Evolutionary conservation across 1,140 invertebrate genomes (phyloP).

Genomic region (Heliconius himera): DNA sequence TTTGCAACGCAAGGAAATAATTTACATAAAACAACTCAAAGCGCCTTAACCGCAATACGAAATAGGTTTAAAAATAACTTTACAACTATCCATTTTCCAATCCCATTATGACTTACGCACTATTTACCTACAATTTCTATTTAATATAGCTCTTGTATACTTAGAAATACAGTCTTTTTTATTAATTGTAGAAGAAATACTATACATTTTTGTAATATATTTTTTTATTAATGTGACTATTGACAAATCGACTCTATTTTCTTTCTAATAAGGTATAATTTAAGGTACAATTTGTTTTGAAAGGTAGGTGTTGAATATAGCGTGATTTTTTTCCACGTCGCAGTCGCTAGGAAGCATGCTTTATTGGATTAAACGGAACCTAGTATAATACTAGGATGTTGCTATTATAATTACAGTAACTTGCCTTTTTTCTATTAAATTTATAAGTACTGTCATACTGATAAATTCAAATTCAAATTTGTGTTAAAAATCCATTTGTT

Average conservation of each 20-base stretch:
- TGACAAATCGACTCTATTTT: background rate
- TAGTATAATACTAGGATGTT: constrained; percentile 16
- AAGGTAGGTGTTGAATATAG: background rate
- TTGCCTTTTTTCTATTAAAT: too few relatives aligned
- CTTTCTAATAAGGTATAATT: background rate
- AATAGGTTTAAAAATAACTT: constrained; percentile 33
- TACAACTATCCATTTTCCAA: constrained; percentile 21
- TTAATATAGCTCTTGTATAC: background rate
- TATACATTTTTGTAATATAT: background rate
- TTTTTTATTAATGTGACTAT: background rate
- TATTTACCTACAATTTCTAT: background rate
- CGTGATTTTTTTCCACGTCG: background rate
- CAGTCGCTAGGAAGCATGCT: constrained; percentile 26
- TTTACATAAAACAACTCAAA: constrained; percentile 14
- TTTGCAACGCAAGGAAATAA: background rate
- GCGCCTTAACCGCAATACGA: constrained; percentile 31
- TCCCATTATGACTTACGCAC: constrained; percentile 14
- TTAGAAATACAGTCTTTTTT: background rate
- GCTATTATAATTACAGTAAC: background rate
- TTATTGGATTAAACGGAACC: constrained; percentile 35
- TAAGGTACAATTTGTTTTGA: background rate
- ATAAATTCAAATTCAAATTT: too few relatives aligned
- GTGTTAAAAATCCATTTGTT: too few relatives aligned
- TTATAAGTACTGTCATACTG: too few relatives aligned
- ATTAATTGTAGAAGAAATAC: background rate